phyloP scores from a whole-genome alignment of 2,888 invertebrate species.

The Sceliomorpha sp. region DNA sequence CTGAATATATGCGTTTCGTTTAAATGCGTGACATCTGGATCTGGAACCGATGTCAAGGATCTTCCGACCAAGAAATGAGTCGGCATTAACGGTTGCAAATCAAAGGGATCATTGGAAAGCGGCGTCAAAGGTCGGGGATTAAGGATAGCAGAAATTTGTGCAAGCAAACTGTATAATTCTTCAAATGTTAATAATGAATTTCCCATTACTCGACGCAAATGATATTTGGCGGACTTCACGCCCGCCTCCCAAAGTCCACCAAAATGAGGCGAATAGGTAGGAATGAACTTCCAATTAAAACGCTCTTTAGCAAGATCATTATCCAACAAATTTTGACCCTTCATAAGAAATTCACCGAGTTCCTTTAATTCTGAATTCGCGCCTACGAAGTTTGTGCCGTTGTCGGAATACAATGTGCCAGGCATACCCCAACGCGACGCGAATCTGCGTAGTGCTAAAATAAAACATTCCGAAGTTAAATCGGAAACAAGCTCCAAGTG shows the following conservation, averaged over 20 bases:
- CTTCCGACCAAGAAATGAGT: constrained; percentile 65
- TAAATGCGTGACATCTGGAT: constrained; percentile 52
- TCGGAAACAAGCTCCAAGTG: constrained; percentile 64
- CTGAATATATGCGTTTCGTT: constrained; percentile 28
- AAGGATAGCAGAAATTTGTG: background rate
- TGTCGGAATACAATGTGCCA: constrained; percentile 55
- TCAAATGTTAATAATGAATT: too few species aligned
- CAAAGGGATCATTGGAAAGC: constrained; percentile 53
- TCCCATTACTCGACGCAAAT: too few species aligned
- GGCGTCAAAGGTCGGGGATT: constrained; percentile 36
- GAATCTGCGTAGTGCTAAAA: constrained; percentile 60
- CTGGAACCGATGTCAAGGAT: constrained; percentile 57
- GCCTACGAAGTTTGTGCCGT: constrained; percentile 61
- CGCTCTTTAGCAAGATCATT: background rate
- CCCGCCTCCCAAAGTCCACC: constrained; percentile 61
- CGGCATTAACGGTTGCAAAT: constrained; percentile 59
- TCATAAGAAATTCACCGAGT: background rate
- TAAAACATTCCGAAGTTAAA: constrained; percentile 56
- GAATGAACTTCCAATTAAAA: constrained; percentile 9
- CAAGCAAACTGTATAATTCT: too few species aligned
- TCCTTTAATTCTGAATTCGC: constrained; percentile 18
- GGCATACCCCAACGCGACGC: constrained; percentile 56
- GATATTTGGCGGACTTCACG: constrained; percentile 24
- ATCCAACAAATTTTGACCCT: background rate
- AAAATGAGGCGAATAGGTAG: constrained; percentile 47